Conservation (phyloP, 2,888 invertebrate species). For the Acanthosepion lycidas region DNA sequence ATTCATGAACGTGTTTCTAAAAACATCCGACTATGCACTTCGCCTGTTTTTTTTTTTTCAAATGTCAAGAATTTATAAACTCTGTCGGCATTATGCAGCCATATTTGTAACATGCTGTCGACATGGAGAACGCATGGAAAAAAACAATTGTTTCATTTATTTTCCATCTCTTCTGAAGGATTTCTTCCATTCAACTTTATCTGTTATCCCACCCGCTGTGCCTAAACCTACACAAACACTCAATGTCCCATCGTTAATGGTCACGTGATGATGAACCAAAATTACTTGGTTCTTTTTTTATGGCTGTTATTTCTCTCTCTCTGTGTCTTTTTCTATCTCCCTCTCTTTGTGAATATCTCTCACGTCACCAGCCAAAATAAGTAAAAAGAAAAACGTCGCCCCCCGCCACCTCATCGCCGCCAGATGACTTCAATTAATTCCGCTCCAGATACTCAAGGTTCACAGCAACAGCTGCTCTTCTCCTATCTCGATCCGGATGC, state of each 20-base stretch:
- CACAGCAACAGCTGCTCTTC: background rate
- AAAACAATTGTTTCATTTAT: too few species aligned
- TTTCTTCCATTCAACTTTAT: background rate
- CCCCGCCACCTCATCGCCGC: too few species aligned
- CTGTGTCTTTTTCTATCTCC: background rate
- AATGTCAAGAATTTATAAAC: too few species aligned
- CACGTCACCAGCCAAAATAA: background rate
- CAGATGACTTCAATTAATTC: conserved; percentile 2
- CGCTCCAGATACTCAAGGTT: background rate
- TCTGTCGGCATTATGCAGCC: too few species aligned
- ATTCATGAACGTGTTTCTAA: too few species aligned
- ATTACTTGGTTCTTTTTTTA: background rate
- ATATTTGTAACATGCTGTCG: too few species aligned
- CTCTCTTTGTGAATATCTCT: background rate
- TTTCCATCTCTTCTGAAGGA: too few species aligned
- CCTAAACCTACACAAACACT: background rate
- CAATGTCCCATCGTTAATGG: background rate
- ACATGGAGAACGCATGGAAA: too few species aligned
- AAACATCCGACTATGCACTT: too few species aligned
- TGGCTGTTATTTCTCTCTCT: background rate
- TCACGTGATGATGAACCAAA: background rate
- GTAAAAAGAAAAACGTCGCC: too few species aligned
- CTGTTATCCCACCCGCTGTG: background rate
- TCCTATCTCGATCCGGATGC: background rate
- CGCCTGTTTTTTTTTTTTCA: too few species aligned